Evolutionary conservation across 2,113 vertebrate genomes (phyloP), one percentile per base, ranked within the genome.

Genomic region (Gallinago media): DNA sequence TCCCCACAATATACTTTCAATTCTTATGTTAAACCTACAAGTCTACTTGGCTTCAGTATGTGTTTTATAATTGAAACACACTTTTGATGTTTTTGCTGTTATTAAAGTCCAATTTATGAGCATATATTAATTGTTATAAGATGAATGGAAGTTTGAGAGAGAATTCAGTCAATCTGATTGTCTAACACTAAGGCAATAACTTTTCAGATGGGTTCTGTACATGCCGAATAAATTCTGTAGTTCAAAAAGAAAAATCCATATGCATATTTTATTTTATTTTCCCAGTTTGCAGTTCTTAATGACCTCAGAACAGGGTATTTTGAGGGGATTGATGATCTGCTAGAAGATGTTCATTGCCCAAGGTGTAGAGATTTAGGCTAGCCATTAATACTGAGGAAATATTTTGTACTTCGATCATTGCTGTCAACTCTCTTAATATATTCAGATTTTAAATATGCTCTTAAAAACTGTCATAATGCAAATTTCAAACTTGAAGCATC

Each of bases 321-420:
- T 73, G 38, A 87, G 36, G 52, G 81, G 36, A 92, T 94, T 97
- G 97, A 97, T 95, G 90, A 62, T 70, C 91, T 91, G 9, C 65
- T 97, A n/a, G 29, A 58, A 95, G 80, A 89, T 87, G 46, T 87
- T 89, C 44, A 70, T 94, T 40, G 82, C 62, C 92, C 40, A 77
- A 92, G 65, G 76, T 93, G 77, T 59, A 80, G 71, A 82, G 67
- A 83, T 75, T 89, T 70, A 94, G 59, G 71, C n/a, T 92, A 79
- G 19, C 73, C 85, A 96, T 97, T 97, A 97, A 93, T 83, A 66
- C 23, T 63, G 66, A 27, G 77, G 92, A 96, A 94, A 97, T 92
- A 96, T 42, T 84, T 85, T 90, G 54, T 91, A 36, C 36, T 94
- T 95, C n/a, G 2, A 83, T 92, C 95, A 96, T 73, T 88, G 84